Percentiles rank a stretch among this genome's conserved stretches.
Conservation (phyloP, 2,797 vertebrate species). For the Apogon talboti region DNA sequence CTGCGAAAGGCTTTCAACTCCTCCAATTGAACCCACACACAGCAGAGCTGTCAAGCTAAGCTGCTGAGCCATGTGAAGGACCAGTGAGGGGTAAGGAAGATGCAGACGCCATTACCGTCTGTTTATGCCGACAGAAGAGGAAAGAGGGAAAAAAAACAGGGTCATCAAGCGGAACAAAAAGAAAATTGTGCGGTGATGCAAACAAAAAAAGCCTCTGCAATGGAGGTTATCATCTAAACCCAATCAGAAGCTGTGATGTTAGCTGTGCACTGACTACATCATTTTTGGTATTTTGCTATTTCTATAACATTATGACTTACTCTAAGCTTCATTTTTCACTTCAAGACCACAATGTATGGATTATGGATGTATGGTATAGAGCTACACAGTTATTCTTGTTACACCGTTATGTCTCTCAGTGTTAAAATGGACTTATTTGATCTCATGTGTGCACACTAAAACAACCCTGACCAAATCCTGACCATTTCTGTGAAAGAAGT, state of each 20-base stretch:
- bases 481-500: conserved; percentile 41
- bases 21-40: conserved; percentile 74
- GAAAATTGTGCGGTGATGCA: conserved; percentile 66
- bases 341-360: too few species aligned
- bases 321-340: neutral
- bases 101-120: conserved; percentile 75
- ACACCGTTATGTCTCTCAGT: conserved; percentile 27
- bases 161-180: conserved; percentile 64
- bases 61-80: conserved; percentile 78
- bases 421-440: conserved; percentile 38
- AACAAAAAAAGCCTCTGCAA: conserved; percentile 44
- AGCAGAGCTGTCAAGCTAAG: conserved; percentile 75
- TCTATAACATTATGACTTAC: neutral
- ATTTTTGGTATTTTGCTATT: conserved; percentile 29
- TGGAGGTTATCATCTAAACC: conserved; percentile 44
- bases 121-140: conserved; percentile 72
- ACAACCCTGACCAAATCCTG: conserved; percentile 42
- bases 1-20: conserved; percentile 80
- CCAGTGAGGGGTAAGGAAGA: conserved; percentile 76
- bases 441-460: conserved; percentile 42
- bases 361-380: too few species aligned
- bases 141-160: conserved; percentile 48
- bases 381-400: conserved; percentile 10
- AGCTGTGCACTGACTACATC: conserved; percentile 8
- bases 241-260: conserved; percentile 53